These are phyloP conservation scores for Rachycentron canadum DNA, from an alignment of 2,797 vertebrate genomes.

Conservation along the genomic window DNA sequence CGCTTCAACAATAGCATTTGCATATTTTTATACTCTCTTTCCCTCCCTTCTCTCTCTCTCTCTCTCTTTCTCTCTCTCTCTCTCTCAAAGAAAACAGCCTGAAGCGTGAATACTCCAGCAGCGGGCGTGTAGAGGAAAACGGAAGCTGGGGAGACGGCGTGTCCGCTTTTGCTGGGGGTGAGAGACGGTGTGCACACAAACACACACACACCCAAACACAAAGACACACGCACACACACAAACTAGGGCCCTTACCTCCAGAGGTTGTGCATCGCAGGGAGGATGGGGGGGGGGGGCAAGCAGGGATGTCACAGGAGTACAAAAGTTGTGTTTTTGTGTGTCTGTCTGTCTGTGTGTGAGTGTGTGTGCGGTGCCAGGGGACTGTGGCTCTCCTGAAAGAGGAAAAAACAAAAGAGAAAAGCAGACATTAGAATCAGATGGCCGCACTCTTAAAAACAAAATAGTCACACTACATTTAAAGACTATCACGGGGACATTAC, in stretches of 20 bases:
- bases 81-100: constrained; percentile 88
- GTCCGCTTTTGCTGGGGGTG: constrained; percentile 70
- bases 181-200: background rate
- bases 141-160: constrained; percentile 78
- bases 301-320: constrained; percentile 42
- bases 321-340: constrained; percentile 47
- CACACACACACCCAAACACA: background rate
- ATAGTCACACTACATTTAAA: background rate
- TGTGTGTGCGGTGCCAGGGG: constrained; percentile 35
- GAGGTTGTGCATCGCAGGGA: constrained; percentile 47
- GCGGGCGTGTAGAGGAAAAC: constrained; percentile 75
- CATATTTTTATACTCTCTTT: constrained; percentile 84
- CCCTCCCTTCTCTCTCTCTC: constrained; percentile 52
- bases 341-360: constrained; percentile 27
- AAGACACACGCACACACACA: constrained; percentile 14
- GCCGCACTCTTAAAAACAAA: background rate
- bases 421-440: constrained; percentile 49
- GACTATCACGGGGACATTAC: background rate
- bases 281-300: constrained; percentile 25
- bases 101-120: constrained; percentile 84
- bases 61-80: constrained; percentile 74
- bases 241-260: constrained; percentile 66
- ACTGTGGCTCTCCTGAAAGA: constrained; percentile 64
- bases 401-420: constrained; percentile 59
- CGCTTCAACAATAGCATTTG: constrained; percentile 87